Evolutionary conservation across 2,888 invertebrate genomes (phyloP).

Genomic region (Cyrtodaria siliqua): DNA sequence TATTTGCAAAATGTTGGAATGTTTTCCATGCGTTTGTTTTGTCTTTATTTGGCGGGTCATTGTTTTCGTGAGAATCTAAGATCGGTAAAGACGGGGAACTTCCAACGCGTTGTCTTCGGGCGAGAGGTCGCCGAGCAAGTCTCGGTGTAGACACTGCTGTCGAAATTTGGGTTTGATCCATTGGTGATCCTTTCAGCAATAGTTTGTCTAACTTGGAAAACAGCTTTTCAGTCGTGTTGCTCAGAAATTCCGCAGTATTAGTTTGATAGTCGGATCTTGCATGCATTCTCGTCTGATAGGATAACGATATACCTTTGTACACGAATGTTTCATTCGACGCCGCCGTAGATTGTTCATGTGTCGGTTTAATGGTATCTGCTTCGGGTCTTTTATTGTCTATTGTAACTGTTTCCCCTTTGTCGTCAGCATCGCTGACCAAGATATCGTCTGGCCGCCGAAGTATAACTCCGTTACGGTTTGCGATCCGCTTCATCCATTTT

Average conservation of each 20-base stretch:
- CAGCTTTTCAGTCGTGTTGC: conserved; percentile 65
- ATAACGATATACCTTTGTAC: conserved; percentile 7
- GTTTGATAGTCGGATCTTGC: background rate
- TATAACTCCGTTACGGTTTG: background rate
- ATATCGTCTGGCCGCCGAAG: too few species aligned
- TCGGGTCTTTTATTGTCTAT: background rate
- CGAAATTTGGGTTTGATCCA: conserved; percentile 29
- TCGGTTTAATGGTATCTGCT: background rate
- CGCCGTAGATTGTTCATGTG: background rate
- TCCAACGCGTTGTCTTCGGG: conserved; percentile 56
- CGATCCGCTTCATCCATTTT: too few species aligned
- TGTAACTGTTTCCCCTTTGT: background rate
- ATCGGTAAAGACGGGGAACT: conserved; percentile 61
- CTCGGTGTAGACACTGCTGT: conserved; percentile 41
- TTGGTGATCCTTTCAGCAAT: conserved; percentile 47
- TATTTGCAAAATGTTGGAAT: conserved; percentile 37
- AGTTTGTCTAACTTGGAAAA: conserved; percentile 72
- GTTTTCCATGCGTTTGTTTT: conserved; percentile 47
- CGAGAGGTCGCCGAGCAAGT: conserved; percentile 37
- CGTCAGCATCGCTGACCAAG: background rate
- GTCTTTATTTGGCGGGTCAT: conserved; percentile 36
- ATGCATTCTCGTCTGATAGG: conserved; percentile 12
- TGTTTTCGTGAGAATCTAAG: conserved; percentile 34
- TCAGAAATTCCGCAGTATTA: conserved; percentile 58
- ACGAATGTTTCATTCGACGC: too few species aligned